Percentiles rank a stretch among this genome's conserved stretches.
phyloP scores from a whole-genome alignment of 2,888 invertebrate species.

The Punctoribates punctum region DNA sequence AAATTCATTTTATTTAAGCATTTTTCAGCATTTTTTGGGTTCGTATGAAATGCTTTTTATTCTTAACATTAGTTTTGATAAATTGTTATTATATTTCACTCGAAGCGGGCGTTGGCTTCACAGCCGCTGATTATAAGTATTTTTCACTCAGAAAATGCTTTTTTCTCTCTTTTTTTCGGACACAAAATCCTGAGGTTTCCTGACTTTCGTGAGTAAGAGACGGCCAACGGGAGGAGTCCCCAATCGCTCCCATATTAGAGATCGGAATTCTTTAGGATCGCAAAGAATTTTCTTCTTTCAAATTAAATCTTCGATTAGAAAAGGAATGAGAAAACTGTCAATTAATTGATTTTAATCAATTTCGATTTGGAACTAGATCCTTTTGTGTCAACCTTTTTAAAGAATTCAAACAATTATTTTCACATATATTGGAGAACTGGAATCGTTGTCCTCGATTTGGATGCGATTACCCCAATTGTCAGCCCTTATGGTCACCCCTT shows the following conservation, averaged over 20 bases:
- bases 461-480: no score
- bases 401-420: no score
- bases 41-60: background rate
- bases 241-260: background rate
- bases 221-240: no score
- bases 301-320: background rate
- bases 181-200: background rate
- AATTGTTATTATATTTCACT: conserved; percentile 1
- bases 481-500: background rate
- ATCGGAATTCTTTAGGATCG: background rate
- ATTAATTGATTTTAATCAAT: no score
- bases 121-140: background rate
- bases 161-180: background rate
- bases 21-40: background rate
- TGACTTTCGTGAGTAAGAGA: background rate
- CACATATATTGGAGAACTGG: no score
- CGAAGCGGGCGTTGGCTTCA: conserved; percentile 21
- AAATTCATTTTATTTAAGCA: background rate
- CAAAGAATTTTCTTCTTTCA: background rate
- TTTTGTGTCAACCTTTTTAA: no score
- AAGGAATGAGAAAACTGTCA: background rate
- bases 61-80: conserved; percentile 13
- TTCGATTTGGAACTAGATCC: no score
- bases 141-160: background rate
- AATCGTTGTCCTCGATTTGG: no score